A percentile compares a stretch with the other conserved stretches of the same genome.
phyloP scores from a whole-genome alignment of 2,113 vertebrate species.

The Dryoscopus gambensis region DNA sequence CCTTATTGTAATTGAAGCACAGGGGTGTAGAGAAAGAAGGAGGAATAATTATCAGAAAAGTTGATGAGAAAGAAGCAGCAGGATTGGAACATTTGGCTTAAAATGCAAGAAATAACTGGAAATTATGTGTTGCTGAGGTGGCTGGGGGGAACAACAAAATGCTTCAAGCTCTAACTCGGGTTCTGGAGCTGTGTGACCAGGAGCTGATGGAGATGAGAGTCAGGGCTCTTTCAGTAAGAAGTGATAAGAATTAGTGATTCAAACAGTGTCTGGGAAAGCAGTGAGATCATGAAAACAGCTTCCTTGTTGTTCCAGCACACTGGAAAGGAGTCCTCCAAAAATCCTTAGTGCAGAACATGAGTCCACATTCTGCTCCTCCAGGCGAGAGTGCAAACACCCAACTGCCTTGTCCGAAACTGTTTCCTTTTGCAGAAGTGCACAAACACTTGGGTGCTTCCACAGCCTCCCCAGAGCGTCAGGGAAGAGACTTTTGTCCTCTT shows the following conservation, averaged over 20 bases:
- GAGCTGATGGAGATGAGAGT: not conserved
- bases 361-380: not conserved
- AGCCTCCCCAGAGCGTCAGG: not conserved
- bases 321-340: not conserved
- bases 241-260: not conserved
- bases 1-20: not conserved
- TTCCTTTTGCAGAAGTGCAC: not conserved
- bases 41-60: not conserved
- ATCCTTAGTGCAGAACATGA: not conserved
- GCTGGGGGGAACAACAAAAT: not conserved
- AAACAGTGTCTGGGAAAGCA: not conserved
- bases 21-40: not conserved
- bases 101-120: not conserved
- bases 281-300: not conserved
- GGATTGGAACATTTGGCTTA: not conserved
- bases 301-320: not conserved
- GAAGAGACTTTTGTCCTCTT: not conserved
- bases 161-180: not conserved
- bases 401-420: not conserved
- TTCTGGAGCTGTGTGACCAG: not conserved
- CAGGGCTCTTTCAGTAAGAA: not conserved
- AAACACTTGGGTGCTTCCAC: not conserved
- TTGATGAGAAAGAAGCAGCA: not conserved
- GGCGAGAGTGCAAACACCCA: not conserved
- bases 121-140: not conserved